phyloP scores from a whole-genome alignment of 92 coral and sea anemone species.

The Desmophyllum pertusum region DNA sequence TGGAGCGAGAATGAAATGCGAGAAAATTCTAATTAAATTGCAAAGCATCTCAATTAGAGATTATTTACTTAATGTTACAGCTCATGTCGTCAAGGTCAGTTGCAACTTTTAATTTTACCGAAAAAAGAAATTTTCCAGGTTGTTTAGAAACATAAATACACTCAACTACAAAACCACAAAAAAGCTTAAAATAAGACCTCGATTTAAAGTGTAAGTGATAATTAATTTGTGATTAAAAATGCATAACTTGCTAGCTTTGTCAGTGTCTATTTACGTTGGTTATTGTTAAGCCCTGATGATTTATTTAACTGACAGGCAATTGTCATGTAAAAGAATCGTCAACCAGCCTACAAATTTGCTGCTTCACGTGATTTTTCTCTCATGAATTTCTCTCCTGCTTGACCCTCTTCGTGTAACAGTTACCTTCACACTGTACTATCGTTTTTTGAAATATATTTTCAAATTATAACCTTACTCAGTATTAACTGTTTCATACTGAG shows the following conservation, averaged over 20 bases:
- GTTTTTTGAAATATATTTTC: too few species aligned
- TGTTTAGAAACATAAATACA: neutral
- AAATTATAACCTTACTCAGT: too few species aligned
- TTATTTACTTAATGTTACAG: conserved; percentile 20
- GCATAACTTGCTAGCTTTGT: neutral
- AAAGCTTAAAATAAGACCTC: neutral
- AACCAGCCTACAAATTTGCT: too few species aligned
- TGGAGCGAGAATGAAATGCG: neutral
- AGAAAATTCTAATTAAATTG: neutral
- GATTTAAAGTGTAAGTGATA: neutral
- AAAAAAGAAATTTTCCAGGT: neutral
- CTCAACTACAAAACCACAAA: neutral
- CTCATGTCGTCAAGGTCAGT: neutral
- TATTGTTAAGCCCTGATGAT: neutral
- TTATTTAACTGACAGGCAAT: neutral
- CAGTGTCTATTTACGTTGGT: neutral
- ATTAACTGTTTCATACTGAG: too few species aligned
- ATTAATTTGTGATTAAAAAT: neutral
- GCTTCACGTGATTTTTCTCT: neutral
- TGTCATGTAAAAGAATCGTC: neutral
- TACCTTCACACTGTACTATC: too few species aligned
- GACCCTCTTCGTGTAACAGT: too few species aligned
- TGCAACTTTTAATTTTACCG: neutral
- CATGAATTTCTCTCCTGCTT: neutral
- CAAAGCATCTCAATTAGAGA: neutral